A percentile compares a stretch with the other conserved stretches of the same genome.
These are phyloP conservation scores for Anas flavirostris DNA, from an alignment of 2,797 vertebrate genomes.

Conservation along the genomic window DNA sequence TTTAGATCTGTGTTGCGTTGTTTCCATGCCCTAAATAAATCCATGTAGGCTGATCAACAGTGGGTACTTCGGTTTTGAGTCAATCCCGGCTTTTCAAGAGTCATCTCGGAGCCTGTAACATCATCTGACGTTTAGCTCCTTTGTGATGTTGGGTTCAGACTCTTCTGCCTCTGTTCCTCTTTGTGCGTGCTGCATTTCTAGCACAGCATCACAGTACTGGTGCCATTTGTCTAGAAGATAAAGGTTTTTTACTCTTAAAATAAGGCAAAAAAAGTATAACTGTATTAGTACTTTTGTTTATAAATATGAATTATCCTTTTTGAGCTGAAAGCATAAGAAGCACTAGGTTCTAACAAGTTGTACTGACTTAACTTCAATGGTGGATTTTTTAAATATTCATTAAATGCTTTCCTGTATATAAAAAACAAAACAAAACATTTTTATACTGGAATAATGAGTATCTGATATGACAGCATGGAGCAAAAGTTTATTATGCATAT, in stretches of 20 bases:
- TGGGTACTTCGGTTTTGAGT: not conserved
- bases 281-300: not conserved
- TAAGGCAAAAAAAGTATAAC: not conserved
- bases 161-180: not conserved
- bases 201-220: not conserved
- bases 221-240: not conserved
- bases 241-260: not conserved
- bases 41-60: not conserved
- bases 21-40: not conserved
- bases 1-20: not conserved
- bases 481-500: slow-evolving; percentile 51
- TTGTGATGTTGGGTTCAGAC: accelerated
- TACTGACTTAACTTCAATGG: not conserved
- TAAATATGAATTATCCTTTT: not conserved
- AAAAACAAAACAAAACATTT: slow-evolving; percentile 1
- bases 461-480: slow-evolving; percentile 47
- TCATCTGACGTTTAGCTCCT: not conserved
- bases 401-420: slow-evolving; percentile 6
- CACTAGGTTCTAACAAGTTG: not conserved
- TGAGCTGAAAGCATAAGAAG: not conserved
- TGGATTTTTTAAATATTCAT: not conserved
- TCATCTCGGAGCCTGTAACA: not conserved
- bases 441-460: slow-evolving; percentile 12
- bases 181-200: not conserved
- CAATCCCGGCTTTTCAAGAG: not conserved